Conservation (phyloP, 2,797 vertebrate species). For the Enteromius anoplus region DNA sequence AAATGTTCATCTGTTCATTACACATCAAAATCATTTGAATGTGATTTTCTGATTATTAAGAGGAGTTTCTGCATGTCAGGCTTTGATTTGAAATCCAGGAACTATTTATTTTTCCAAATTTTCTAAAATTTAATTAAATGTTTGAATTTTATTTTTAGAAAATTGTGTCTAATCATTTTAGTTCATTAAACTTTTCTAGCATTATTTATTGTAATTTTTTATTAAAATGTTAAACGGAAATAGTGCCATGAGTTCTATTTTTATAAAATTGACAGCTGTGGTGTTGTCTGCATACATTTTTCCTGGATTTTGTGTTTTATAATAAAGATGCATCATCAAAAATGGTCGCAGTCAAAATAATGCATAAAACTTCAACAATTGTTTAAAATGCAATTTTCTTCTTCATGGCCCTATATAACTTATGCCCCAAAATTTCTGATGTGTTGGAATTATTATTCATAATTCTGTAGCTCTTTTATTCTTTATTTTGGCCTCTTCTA, state of each 20-base stretch:
- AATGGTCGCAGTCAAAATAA: too few species aligned
- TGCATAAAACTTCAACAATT: too few species aligned
- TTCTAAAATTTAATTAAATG: too few species aligned
- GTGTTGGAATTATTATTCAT: background rate
- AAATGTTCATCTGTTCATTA: conserved; percentile 3
- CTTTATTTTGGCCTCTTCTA: background rate
- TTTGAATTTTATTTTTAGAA: too few species aligned
- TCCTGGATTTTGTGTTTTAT: too few species aligned
- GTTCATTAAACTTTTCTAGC: too few species aligned
- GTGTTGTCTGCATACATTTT: background rate
- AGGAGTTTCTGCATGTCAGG: background rate
- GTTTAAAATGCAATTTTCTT: too few species aligned
- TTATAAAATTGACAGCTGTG: background rate
- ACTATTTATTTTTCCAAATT: too few species aligned
- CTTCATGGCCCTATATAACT: too few species aligned
- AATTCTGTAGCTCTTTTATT: background rate
- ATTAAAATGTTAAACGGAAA: background rate
- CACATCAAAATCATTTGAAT: conserved; percentile 16
- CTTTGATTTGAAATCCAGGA: background rate
- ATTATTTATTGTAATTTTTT: background rate
- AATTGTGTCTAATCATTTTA: too few species aligned
- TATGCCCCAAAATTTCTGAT: too few species aligned
- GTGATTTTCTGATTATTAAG: background rate
- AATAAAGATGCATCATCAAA: too few species aligned
- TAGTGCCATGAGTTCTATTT: background rate